A percentile compares a stretch with the other conserved stretches of the same genome.
Evolutionary conservation across 2,888 invertebrate species (phyloP).

Genomic region (Flexamia atlantica): DNA sequence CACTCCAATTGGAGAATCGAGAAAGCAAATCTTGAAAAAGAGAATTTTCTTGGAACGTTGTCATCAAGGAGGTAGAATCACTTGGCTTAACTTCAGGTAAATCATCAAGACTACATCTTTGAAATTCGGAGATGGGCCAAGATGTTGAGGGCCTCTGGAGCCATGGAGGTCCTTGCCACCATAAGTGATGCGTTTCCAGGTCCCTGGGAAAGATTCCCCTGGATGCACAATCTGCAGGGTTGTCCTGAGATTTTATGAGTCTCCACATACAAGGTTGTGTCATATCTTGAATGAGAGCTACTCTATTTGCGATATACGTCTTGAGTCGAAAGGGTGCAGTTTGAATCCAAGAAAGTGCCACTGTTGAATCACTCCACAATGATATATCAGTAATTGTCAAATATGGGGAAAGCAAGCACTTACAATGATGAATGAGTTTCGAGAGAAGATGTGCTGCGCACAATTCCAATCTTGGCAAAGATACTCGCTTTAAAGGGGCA

Average conservation of each 20-base stretch:
- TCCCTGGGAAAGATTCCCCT: too few relatives aligned
- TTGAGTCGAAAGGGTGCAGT: too few relatives aligned
- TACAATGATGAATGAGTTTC: constrained; percentile 37
- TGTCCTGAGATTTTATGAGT: constrained; percentile 69
- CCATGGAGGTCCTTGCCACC: too few relatives aligned
- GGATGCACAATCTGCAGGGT: constrained; percentile 70
- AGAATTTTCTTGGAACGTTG: too few relatives aligned
- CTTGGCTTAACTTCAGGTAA: background rate
- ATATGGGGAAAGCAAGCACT: constrained; percentile 46
- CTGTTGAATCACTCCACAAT: constrained; percentile 59
- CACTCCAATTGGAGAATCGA: too few relatives aligned
- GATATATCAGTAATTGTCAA: constrained; percentile 65
- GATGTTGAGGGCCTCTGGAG: too few relatives aligned
- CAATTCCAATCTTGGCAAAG: constrained; percentile 64
- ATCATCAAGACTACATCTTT: background rate
- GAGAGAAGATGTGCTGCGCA: constrained; percentile 63
- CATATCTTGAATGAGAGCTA: constrained; percentile 69
- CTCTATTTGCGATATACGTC: constrained; percentile 69
- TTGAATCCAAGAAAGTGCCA: too few relatives aligned
- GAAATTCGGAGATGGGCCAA: too few relatives aligned
- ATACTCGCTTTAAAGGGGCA: constrained; percentile 57
- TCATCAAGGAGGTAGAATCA: background rate
- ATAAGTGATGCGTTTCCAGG: too few relatives aligned
- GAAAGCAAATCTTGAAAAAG: too few relatives aligned
- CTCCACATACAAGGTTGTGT: background rate